Evolutionary conservation across 2,113 vertebrate species (phyloP), one percentile per base, ranked within the genome.

Genomic region (Ophiodon elongatus): DNA sequence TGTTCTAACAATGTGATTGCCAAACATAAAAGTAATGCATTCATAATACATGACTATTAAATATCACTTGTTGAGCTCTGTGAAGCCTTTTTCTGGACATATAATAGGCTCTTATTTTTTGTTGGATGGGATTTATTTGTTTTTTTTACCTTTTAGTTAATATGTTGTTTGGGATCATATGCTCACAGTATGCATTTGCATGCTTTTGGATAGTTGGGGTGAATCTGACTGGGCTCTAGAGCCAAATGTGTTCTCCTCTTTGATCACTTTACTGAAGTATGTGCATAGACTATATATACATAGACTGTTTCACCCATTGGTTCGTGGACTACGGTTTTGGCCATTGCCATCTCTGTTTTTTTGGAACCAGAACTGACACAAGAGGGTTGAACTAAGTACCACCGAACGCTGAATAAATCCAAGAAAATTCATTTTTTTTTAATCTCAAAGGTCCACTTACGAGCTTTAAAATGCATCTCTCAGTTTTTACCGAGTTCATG

Each of bases 21-120:
- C 17, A n/a, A 71, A 89, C 19, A 84, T 66, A 68, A 85, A 85
- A 86, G 84, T 77, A 8, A 21, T 11, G 13, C 1, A 73, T 63
- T 83, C 47, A 66, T 83, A 83, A 69, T 64, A 54, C 63, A 39
- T 37, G 47, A 45, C 39, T 43, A 54, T 29, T 64, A 21, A 79
- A 68, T 23, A 63, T 17, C n/a, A 71, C 29, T 21, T 43, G 39
- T 82, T 74, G n/a, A 67, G 35, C 7, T 60, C 23, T 45, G 2
- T 69, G 29, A 2, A 54, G 6, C 13, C 8, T 37, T 41, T 39
- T 43, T 33, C 25, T n/a, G n/a, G n/a, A n/a, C 35, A 6, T 35
- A 35, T 35, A 35, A 35, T n/a, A n/a, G 35, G 35, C 37, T 1
- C 37, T 39, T 39, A 9, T 43, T 7, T 27, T 33, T 47, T 60